Evolutionary conservation across 2,113 vertebrate species (phyloP), one percentile per base, ranked within the genome.

Genomic region (Columba janthina): DNA sequence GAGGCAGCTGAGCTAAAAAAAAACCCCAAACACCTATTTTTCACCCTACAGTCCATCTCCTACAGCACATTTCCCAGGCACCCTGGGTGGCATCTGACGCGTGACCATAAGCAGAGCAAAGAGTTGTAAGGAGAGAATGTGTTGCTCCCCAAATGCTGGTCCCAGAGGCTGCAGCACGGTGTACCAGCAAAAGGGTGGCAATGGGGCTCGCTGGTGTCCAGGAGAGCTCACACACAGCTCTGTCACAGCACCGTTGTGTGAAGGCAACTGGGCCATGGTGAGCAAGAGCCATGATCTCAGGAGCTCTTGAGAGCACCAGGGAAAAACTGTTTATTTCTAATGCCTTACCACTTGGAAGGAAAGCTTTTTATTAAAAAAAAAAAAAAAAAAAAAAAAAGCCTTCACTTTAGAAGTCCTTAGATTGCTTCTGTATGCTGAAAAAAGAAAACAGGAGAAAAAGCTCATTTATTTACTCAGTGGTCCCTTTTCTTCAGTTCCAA

Each of bases 201-300:
- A 42, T 12, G 25, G 40, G 56, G 56, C n/a, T 34, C 20, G 17
- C 5, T 2, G 2, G 29, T 3, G 5, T 11, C 64, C 31, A 15
- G 54, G 25, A 50, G 50, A 42, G 31, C 18, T 65, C 57, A 51
- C 1, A 1, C 25, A 32, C 34, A 36, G 11, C 11, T 57, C 40
- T 56, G 17, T 24, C 34, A 44, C 58, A 51, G 10, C 31, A 12
- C 25, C 0, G 0, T 40, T 0, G 1, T 42, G 29, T 0, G 0
- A 71, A 36, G 65, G 40, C n/a, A 26, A 42, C 20, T 1, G 1
- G 5, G 16, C 19, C 21, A 51, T 3, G 0, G 17, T 0, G 0
- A n/a, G 24, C 28, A 16, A 0, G 2, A 4, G 10, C 13, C 24
- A 20, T 24, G 10, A 15, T 44, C 53, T 53, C 22, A 19, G 28